Base-by-base conservation (phyloP, 1,140 invertebrate genomes). In the Drosophila navojoa region DNA sequence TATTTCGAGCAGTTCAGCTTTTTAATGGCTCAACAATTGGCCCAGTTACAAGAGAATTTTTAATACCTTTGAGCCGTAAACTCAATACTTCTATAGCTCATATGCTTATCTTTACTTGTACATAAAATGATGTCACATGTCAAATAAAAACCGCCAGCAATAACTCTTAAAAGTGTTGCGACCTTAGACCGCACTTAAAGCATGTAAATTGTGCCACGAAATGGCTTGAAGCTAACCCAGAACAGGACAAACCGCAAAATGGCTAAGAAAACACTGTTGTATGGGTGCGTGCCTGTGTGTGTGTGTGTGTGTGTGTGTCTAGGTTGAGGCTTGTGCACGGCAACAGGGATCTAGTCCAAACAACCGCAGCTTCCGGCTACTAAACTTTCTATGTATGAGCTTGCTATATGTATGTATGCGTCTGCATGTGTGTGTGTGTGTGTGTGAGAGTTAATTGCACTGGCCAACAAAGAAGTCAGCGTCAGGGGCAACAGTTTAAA, bases 391-490 rank as follows among this genome's bases (percentile, higher is more conserved):
- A 22, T 22, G 1, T 22, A 22, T 1, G n/a, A n/a, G n/a, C n/a
- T n/a, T n/a, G n/a, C n/a, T 64, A 16, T 42, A 15, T 59, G 29
- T 16, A 2, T 40, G 13, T 62, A 19, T 49, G 50, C 38, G 49
- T 50, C 9, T 49, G 5, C 32, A 27, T 50, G 50, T 44, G 49
- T 50, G 15, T 45, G 50, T 53, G 55, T 22, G 16, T 47, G 59
- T 54, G 55, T 70, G 69, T 42, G 69, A 60, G 69, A 66, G 79
- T 82, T 86, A 86, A 86, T 82, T 86, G 82, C 84, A 73, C 76
- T 79, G 79, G 61, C 47, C 45, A 27, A 54, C 49, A 67, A 67
- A 32, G 38, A 19, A 11, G 9, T 15, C 16, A 29, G 29, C 68
- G 52, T 35, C 44, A 53, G 61, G 49, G 22, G 22, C 62, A 66